phyloP scores from a whole-genome alignment of 2,113 vertebrate species.

The Chamaea fasciata region DNA sequence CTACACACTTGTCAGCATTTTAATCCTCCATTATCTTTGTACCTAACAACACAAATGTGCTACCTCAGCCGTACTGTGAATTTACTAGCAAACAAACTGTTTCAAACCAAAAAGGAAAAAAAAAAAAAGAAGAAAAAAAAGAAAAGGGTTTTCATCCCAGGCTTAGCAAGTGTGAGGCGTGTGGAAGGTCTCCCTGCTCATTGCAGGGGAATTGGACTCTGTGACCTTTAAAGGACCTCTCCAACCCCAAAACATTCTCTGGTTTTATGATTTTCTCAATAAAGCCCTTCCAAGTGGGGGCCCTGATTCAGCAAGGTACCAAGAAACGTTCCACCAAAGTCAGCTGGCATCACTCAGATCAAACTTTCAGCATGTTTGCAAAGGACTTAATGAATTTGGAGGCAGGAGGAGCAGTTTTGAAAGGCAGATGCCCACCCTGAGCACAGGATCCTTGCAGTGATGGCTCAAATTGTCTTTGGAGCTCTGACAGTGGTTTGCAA shows the following conservation, averaged over 20 bases:
- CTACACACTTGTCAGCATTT: conserved; percentile 40
- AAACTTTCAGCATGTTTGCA: neutral
- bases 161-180: neutral
- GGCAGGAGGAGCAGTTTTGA: neutral
- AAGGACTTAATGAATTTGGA: neutral
- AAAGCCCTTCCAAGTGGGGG: neutral
- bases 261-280: neutral
- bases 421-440: neutral
- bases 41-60: conserved; percentile 32
- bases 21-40: conserved; percentile 44
- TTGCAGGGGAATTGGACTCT: neutral
- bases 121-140: too few relatives aligned
- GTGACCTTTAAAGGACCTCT: neutral
- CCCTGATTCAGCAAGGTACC: neutral
- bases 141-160: neutral
- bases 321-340: neutral
- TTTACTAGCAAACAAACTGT: conserved; percentile 41
- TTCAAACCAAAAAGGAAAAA: neutral
- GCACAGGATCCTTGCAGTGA: too few relatives aligned
- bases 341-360: neutral
- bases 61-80: conserved; percentile 36
- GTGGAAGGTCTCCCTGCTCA: neutral
- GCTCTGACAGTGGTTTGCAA: neutral
- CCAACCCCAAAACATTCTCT: neutral
- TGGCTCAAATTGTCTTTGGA: neutral